phyloP scores from a whole-genome alignment of 2,888 invertebrate genomes.

The Catocala sponsa region DNA sequence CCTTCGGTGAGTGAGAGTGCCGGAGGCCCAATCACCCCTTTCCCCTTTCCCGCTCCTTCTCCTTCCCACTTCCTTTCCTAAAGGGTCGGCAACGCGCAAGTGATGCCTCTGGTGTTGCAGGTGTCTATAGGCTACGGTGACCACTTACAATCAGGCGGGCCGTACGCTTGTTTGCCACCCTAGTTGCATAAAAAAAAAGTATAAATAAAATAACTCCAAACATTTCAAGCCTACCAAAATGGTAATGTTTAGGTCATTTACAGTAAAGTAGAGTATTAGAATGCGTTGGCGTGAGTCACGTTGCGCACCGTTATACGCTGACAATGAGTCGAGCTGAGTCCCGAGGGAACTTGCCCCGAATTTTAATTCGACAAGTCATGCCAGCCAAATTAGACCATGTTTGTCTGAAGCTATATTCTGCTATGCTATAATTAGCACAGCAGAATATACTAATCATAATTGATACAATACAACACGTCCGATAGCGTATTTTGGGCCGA shows the following conservation, averaged over 20 bases:
- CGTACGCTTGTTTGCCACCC: too few species aligned
- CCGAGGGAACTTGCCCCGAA: slow-evolving; percentile 75
- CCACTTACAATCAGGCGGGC: too few species aligned
- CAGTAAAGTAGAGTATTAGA: slow-evolving; percentile 70
- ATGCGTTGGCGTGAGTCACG: slow-evolving; percentile 61
- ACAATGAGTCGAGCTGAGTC: slow-evolving; percentile 67
- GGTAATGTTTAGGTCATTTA: slow-evolving; percentile 62
- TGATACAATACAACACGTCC: slow-evolving; percentile 38
- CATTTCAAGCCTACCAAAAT: slow-evolving; percentile 52
- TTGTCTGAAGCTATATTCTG: slow-evolving; percentile 46
- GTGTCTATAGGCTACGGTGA: too few species aligned
- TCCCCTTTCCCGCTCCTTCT: too few species aligned
- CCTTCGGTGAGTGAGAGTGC: too few species aligned
- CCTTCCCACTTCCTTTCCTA: too few species aligned
- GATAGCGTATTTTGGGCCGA: slow-evolving; percentile 20
- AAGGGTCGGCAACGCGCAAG: too few species aligned
- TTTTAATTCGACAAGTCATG: slow-evolving; percentile 68
- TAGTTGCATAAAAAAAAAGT: too few species aligned
- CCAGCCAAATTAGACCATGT: slow-evolving; percentile 66
- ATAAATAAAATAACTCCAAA: slow-evolving; percentile 5
- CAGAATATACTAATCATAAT: too few species aligned
- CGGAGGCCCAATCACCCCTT: too few species aligned
- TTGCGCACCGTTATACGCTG: slow-evolving; percentile 61
- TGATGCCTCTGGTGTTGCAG: too few species aligned
- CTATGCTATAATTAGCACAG: slow-evolving; percentile 45